phyloP scores from a whole-genome alignment of 2,888 invertebrate species.

The Chloromyia formosa region DNA sequence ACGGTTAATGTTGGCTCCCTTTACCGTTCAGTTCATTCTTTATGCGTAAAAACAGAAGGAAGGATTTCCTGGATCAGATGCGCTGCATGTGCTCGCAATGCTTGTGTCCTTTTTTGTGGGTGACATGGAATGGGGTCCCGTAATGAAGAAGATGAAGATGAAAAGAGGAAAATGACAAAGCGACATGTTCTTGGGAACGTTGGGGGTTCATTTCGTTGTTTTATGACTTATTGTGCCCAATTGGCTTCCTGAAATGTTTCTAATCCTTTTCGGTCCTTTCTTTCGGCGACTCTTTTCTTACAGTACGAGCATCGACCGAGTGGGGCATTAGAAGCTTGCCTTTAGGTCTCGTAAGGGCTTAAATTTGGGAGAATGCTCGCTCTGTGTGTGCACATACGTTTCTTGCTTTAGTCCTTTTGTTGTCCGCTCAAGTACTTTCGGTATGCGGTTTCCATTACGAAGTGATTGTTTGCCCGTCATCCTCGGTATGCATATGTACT shows the following conservation, averaged over 20 bases:
- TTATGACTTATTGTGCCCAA: conserved; percentile 48
- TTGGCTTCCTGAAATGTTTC: conserved; percentile 48
- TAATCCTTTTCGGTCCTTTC: conserved; percentile 45
- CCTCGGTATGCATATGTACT: not conserved
- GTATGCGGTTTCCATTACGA: conserved; percentile 16
- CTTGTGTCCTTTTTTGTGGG: conserved; percentile 15
- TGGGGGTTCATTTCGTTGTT: conserved; percentile 46
- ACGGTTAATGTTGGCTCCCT: conserved; percentile 31
- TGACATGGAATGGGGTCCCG: not conserved
- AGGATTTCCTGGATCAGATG: conserved; percentile 42
- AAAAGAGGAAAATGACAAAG: conserved; percentile 13
- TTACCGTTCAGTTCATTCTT: conserved; percentile 37
- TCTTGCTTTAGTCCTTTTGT: conserved; percentile 3
- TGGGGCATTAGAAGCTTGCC: not conserved
- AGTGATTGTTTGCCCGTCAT: conserved; percentile 34
- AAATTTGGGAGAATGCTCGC: conserved; percentile 8
- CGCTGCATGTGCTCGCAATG: conserved; percentile 39
- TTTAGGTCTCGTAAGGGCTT: not conserved
- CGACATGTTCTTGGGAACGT: conserved; percentile 15
- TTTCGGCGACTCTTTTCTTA: not conserved
- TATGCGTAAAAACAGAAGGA: conserved; percentile 47
- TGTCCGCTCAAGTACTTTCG: conserved; percentile 17
- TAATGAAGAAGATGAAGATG: conserved; percentile 42
- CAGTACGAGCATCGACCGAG: not conserved
- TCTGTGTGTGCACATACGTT: not conserved